Base-by-base conservation (phyloP, 2,113 vertebrate species). In the Saccopteryx leptura region DNA sequence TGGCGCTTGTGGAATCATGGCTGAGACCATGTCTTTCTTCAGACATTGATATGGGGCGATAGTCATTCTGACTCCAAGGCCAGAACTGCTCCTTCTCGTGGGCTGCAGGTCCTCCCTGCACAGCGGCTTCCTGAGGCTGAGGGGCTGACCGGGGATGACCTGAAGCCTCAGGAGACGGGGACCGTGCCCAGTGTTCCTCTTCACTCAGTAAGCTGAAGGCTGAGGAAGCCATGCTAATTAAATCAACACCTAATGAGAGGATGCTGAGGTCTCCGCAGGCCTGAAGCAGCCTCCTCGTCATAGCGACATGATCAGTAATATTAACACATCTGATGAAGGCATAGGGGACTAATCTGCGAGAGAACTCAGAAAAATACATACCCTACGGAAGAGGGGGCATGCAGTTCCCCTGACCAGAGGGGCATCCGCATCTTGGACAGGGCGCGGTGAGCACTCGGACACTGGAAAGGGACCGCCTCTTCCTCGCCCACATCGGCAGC, bases 161-260 rank as follows among this genome's bases (percentile, higher is more conserved):
- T 11, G 33, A 81, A 83, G 79, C 68, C 79, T 89, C 33, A 0
- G 79, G 92, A 93, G 92, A 61, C 48, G 6, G 50, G 79, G 63
- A 17, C 17, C 19, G 0, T 2, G 28, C 58, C 61, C 66, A 56
- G 46, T 18, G 11, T 61, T 31, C 71, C 61, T 93, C 33, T 17
- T 48, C 68, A 72, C 28, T 69, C 48, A 11, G 69, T 75, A 52
- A 84, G 58, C 58, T 18, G 60, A 39, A 90, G 81, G 50, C 15
- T 58, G 52, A 60, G 28, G 81, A 92, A 48, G n/a, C 76, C 86
- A 54, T 58, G 24, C 58, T 75, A 72, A 93, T 92, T 69, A 91
- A 93, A 90, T 86, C 69, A 90, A 31, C 61, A 79, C 15, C 12
- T 76, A 61, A 83, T 46, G 24, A 85, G 39, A 89, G 28, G 61